Base-by-base conservation (phyloP, 2,113 vertebrate genomes). In the Pedetes capensis region DNA sequence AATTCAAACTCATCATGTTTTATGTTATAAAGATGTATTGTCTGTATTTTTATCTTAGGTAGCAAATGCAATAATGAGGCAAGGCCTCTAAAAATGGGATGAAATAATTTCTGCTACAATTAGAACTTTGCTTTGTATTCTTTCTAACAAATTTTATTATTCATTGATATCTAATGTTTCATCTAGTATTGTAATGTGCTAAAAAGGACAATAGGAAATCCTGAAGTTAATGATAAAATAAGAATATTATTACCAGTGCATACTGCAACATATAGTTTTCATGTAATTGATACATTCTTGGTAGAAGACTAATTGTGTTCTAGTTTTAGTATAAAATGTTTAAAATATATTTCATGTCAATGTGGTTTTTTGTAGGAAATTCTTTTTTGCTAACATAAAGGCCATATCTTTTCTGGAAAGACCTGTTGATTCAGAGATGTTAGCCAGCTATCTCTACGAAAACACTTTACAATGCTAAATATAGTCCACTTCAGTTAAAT, bases 391-490 rank as follows among this genome's bases (percentile, higher is more conserved):
- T 71, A 76, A 55, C 85, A 80, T 97, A 85, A 85, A 63, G 75
- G 1, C 82, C 66, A 8, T 44, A 92, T 97, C 96, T 96, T 97
- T 96, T 75, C 96, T 97, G 96, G 92, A 97, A 98, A 97, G 97
- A 98, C 97, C 98, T 98, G 96, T 98, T 98, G 96, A 98, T 97
- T 98, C 94, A 97, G 96, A 97, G 94, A 97, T 96, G 97, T 97
- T 98, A 98, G 97, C 97, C 98, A 97, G 96, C 97, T 97, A 98
- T 98, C 97, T 97, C 97, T 96, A 97, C 96, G 96, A 93, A 98
- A 98, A 97, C 97, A 97, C 97, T 98, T 97, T 27, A 14, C 98
- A 97, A 96, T 95, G 95, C 97, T 98, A 98, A 98, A 98, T 98
- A 98, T 98, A 97, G 96, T 97, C 96, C 90, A 96, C 96, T 97